phyloP scores from a whole-genome alignment of 1,140 invertebrate species.

The Monochamus saltuarius region DNA sequence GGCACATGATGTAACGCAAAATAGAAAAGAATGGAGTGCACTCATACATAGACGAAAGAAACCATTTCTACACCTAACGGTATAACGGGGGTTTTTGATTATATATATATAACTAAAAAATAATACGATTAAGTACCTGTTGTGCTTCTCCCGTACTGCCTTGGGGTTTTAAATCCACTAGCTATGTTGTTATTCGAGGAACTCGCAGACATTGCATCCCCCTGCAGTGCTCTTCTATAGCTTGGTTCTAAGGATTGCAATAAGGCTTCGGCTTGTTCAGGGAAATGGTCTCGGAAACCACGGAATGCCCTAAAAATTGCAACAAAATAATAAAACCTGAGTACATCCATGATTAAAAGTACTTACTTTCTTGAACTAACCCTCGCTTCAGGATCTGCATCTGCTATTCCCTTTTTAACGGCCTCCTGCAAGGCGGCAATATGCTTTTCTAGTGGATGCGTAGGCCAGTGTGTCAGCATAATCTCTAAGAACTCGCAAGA shows the following conservation, averaged over 20 bases:
- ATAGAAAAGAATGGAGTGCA: no score
- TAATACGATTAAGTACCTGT: constrained; percentile 32
- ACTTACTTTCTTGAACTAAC: constrained; percentile 69
- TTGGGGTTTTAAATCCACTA: constrained; percentile 38
- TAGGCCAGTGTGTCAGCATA: constrained; percentile 83
- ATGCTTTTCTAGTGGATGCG: constrained; percentile 80
- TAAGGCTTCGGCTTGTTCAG: constrained; percentile 82
- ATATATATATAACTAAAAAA: not conserved
- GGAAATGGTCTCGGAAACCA: constrained; percentile 88
- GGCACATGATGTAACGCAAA: no score
- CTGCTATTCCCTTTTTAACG: constrained; percentile 85
- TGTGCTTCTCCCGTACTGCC: constrained; percentile 37
- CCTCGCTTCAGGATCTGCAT: constrained; percentile 89
- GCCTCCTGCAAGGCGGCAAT: constrained; percentile 75
- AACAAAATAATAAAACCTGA: not conserved
- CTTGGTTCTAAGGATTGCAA: constrained; percentile 79
- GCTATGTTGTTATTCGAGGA: constrained; percentile 58
- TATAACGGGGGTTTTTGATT: no score
- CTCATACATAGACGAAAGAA: no score
- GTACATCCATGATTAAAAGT: constrained; percentile 22
- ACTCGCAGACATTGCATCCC: constrained; percentile 57
- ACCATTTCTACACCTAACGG: no score
- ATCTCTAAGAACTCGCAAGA: constrained; percentile 84
- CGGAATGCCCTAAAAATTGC: constrained; percentile 75
- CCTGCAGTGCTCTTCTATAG: constrained; percentile 80